Conservation (phyloP, 2,113 vertebrate species). For the Ginglymostoma cirratum region DNA sequence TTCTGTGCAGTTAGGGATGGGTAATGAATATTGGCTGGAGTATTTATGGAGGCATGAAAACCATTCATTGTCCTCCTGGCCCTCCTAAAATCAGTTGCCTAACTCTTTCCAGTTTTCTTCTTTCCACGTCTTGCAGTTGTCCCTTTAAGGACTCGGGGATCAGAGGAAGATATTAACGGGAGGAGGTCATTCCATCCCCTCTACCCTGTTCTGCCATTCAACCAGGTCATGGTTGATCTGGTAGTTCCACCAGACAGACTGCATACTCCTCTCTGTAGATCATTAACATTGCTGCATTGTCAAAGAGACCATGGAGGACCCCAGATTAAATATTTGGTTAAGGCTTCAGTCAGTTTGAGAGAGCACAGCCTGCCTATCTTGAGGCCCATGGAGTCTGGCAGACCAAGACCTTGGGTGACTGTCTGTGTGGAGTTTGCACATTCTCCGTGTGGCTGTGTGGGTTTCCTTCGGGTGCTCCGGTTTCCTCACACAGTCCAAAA, state of each 20-base stretch:
- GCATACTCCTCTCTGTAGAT: background rate
- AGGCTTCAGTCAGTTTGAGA: background rate
- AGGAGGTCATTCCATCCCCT: background rate
- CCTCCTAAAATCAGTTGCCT: background rate
- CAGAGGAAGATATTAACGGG: background rate
- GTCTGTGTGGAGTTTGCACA: no score
- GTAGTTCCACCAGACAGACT: background rate
- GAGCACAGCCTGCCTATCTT: background rate
- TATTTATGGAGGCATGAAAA: background rate
- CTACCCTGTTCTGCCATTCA: background rate
- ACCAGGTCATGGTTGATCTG: background rate
- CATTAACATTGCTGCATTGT: background rate
- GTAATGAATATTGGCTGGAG: no score
- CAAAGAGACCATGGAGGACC: background rate
- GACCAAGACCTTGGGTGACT: background rate
- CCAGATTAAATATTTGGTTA: background rate
- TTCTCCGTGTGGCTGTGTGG: no score
- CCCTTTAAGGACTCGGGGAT: background rate
- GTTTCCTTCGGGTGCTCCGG: no score
- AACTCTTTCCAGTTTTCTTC: background rate
- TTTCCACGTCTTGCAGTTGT: no score
- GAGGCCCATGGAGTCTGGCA: background rate
- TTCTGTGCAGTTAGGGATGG: no score
- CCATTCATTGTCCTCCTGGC: background rate
- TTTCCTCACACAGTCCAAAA: no score